Base-by-base conservation (phyloP, 2,113 vertebrate genomes). In the Pristiophorus japonicus region DNA sequence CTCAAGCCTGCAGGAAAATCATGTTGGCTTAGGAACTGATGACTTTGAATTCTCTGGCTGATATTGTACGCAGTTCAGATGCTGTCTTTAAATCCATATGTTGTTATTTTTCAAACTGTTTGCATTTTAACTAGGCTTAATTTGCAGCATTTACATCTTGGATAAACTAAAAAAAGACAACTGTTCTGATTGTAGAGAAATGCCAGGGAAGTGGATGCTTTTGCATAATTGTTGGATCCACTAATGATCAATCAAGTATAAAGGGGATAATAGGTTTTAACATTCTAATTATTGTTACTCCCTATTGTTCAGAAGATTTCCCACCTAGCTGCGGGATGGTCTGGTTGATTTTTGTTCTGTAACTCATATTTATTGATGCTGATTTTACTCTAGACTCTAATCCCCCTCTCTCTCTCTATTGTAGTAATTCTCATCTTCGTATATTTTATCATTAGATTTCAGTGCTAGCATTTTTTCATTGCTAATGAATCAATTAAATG, bases 111-210 rank as follows among this genome's bases (percentile, higher is more conserved):
- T 67, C 93, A 70, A 94, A 94, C 93, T 70, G 65, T 67, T 67
- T 94, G 93, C 93, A 94, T 94, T 94, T 94, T 94, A 94, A 94
- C 93, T 70, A 94, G 93, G 93, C 11, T 94, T 70, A 94, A 94
- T 94, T 70, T 94, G 63, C 66, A 94, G 42, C 66, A 67, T 73
- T 94, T 94, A 94, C 66, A 73, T 94, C 70, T 94, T 94, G 93
- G 66, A 94, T 94, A 94, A 94, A 94, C 93, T 94, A 94, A 94
- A 94, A 94, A 45, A 94, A 94, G 70, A 73, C 70, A 81, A 67
- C 62, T 67, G 38, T 94, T 94, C 93, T 94, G 93, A 94, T 94
- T 94, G 45, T 70, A 67, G 45, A 47, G 93, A 70, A 70, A 94
- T 70, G 93, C 42, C 93, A 70, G 93, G 45, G 45, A 94, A 92